Conservation (phyloP, 1,140 invertebrate species). For the Schlechtendalia chinensis region DNA sequence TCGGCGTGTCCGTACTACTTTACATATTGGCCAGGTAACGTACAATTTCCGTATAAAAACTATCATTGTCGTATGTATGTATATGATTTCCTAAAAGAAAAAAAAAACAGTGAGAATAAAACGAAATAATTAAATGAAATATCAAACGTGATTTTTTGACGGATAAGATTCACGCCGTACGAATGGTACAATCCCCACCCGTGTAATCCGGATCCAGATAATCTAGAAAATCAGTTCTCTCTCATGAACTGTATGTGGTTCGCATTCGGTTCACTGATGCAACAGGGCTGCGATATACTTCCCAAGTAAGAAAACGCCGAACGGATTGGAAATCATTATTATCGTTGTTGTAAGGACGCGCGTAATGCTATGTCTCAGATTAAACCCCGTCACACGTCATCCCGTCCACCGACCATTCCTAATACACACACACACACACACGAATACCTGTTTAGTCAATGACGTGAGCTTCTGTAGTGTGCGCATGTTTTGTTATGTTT, state of each 20-base stretch:
- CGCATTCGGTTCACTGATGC: slow-evolving; percentile 92
- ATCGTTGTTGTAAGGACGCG: not conserved
- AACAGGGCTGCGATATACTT: slow-evolving; percentile 86
- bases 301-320: slow-evolving; percentile 72
- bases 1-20: slow-evolving; percentile 79
- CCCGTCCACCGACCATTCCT: too few species aligned
- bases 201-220: slow-evolving; percentile 73
- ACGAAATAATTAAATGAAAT: not conserved
- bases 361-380: not conserved
- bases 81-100: not conserved
- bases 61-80: too few species aligned
- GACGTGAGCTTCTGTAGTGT: slow-evolving; percentile 11
- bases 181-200: slow-evolving; percentile 88
- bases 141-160: slow-evolving; percentile 7
- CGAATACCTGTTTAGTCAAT: too few species aligned
- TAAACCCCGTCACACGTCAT: too few species aligned
- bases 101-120: too few species aligned
- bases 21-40: slow-evolving; percentile 75
- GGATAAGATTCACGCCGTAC: slow-evolving; percentile 77
- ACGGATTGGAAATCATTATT: not conserved
- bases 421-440: too few species aligned
- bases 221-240: slow-evolving; percentile 86
- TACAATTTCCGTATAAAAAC: too few species aligned
- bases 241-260: slow-evolving; percentile 94
- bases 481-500: slow-evolving; percentile 52